Base-by-base conservation (phyloP, 2,888 invertebrate genomes). In the Cerastoderma edule region DNA sequence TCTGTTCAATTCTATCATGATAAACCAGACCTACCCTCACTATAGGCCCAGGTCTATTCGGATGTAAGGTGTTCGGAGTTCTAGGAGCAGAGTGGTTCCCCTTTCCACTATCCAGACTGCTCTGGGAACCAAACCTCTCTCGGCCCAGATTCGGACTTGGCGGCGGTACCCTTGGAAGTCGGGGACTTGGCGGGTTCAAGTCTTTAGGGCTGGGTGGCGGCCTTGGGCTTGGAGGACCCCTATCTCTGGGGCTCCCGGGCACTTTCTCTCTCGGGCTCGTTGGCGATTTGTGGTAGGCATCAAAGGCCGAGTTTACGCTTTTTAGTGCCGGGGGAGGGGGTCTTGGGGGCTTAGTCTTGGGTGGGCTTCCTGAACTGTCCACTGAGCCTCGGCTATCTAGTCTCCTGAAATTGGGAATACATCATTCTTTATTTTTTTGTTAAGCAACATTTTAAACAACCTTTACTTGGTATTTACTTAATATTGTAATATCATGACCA, bases 301-400 rank as follows among this genome's bases (percentile, higher is more conserved):
- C 89, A 76, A 88, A 86, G 2, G 84, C 85, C 32, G 87, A 87
- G 74, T 85, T 85, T 44, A 85, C 75, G 72, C 85, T 87, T 70
- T 84, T 83, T 53, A 80, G 82, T 1, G 85, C 76, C 0, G 86
- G 85, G 46, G 79, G 83, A 10, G 83, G 84, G 4, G 84, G 85
- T 22, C 85, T 69, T 46, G 76, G 84, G n/a, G 83, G 80, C n/a
- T 83, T 48, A 19, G 71, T 78, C 22, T 74, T 71, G 5, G 85
- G 83, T 8, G 84, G 82, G 56, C 84, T 84, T 48, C 77, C 56
- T 2, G 60, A 60, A 19, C 60, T 39, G 39, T 60, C n/a, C n/a
- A n/a, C 60, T 30, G 78, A 78, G 3, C 74, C 74, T 50, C 53
- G 67, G 46, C 75, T 79, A 64, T 79, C 79, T 24, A 57, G 44